Conservation (phyloP, 2,797 vertebrate genomes). For the Heteromormyrus szaboi region DNA sequence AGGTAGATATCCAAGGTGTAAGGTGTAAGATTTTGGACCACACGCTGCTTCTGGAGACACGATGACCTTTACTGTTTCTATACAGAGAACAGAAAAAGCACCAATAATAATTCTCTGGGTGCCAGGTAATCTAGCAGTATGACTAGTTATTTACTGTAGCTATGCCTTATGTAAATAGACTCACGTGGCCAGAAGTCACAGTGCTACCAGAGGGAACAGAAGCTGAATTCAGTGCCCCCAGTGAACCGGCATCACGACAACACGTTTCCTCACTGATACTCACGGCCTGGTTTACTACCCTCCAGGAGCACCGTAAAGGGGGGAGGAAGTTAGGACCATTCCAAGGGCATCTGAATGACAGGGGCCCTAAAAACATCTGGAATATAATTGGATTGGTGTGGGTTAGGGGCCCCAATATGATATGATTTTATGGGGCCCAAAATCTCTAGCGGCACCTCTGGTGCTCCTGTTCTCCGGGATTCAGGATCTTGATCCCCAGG, state of each 20-base stretch:
- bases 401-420: background rate
- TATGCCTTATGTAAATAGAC: background rate
- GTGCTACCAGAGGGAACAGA: background rate
- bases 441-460: background rate
- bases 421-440: background rate
- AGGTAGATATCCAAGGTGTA: background rate
- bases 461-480: background rate
- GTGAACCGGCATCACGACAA: background rate
- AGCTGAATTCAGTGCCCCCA: background rate
- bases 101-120: background rate
- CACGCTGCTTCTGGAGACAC: background rate
- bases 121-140: background rate
- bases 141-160: background rate
- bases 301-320: background rate
- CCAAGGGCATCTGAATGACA: background rate
- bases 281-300: background rate
- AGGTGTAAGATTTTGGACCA: background rate
- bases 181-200: background rate
- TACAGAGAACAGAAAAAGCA: background rate
- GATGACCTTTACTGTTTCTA: conserved; percentile 5
- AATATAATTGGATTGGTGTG: background rate
- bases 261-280: background rate
- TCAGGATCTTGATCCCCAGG: background rate
- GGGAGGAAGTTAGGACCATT: background rate
- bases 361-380: background rate